Conservation (phyloP, 2,888 invertebrate genomes). For the Harpagoxenus sublaevis region DNA sequence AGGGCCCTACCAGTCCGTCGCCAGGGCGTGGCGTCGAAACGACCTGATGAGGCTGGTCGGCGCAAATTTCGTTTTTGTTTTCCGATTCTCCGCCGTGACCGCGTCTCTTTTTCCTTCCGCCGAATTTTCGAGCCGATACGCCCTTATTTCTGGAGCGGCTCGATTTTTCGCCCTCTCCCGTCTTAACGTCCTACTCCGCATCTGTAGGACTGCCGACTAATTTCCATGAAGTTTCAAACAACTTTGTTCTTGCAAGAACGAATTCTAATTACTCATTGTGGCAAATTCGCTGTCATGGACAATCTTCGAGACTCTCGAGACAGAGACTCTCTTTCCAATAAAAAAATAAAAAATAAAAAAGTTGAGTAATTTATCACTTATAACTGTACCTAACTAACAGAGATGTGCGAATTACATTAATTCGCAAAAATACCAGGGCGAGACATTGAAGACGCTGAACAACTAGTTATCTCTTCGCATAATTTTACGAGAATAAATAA, state of each 20-base stretch:
- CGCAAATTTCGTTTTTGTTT: constrained; percentile 80
- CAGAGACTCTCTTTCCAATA: not conserved
- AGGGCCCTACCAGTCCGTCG: constrained; percentile 74
- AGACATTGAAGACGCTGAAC: not conserved
- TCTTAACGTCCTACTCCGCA: constrained; percentile 5
- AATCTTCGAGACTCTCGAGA: not conserved
- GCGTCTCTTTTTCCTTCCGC: constrained; percentile 25
- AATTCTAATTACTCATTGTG: constrained; percentile 70
- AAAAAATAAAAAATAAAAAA: not conserved
- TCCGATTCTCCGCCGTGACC: constrained; percentile 50
- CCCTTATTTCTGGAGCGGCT: constrained; percentile 50
- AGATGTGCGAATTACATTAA: not conserved
- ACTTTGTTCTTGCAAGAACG: constrained; percentile 12
- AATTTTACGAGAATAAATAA: constrained; percentile 3
- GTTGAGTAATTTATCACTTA: constrained; percentile 8
- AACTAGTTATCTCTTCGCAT: constrained; percentile 1
- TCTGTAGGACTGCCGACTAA: constrained; percentile 48
- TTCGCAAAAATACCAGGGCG: not conserved
- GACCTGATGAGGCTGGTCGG: constrained; percentile 73
- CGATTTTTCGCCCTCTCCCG: constrained; percentile 57
- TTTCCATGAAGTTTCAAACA: constrained; percentile 66
- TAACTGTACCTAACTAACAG: not conserved
- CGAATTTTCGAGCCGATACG: constrained; percentile 46
- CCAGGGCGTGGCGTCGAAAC: constrained; percentile 81
- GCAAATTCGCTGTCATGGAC: constrained; percentile 2